phyloP scores from a whole-genome alignment of 2,888 invertebrate genomes.

The Bimastos eiseni region DNA sequence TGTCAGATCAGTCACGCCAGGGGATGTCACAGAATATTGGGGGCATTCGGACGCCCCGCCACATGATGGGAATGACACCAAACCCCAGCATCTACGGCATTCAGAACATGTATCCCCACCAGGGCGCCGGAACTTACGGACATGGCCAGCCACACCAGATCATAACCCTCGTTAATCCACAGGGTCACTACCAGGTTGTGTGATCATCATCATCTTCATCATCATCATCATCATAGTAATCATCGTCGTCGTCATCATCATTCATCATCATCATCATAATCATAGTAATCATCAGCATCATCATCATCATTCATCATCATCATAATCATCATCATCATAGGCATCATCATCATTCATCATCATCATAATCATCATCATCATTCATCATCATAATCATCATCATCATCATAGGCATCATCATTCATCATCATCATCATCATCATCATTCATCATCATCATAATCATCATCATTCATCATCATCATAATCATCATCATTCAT shows the following conservation, averaged over 20 bases:
- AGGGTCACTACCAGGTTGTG: neutral
- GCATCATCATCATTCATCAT: too few relatives aligned
- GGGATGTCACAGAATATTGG: constrained; percentile 20
- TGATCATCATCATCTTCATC: neutral
- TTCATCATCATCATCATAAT: neutral
- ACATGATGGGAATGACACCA: neutral
- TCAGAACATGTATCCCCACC: constrained; percentile 20
- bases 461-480: too few relatives aligned
- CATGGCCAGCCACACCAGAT: constrained; percentile 24
- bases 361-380: too few relatives aligned
- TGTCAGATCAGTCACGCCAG: neutral
- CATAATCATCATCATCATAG: too few relatives aligned
- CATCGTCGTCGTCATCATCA: constrained; percentile 13
- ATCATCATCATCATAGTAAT: neutral
- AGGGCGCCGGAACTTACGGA: neutral
- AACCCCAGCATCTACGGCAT: constrained; percentile 20
- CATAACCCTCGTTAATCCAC: constrained; percentile 17
- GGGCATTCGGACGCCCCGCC: neutral
- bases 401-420: too few relatives aligned
- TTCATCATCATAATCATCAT: too few relatives aligned
- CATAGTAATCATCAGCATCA: neutral
- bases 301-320: too few relatives aligned
- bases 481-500: too few relatives aligned
- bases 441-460: too few relatives aligned
- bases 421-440: too few relatives aligned